These are phyloP conservation scores for Cheirogaleus medius DNA, from an alignment of 2,113 vertebrate species.

Conservation along the genomic window DNA sequence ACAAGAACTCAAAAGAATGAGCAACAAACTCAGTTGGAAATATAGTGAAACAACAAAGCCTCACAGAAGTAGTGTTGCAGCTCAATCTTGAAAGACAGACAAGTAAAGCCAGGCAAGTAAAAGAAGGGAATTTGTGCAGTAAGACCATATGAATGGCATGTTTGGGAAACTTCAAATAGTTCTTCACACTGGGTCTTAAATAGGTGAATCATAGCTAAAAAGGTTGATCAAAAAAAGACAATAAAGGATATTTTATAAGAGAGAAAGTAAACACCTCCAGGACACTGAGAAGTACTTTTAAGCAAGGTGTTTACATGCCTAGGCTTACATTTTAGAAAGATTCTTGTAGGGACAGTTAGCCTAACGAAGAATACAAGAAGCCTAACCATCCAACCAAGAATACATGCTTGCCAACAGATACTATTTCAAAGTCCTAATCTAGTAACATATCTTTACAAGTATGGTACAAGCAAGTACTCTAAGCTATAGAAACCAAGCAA, in stretches of 20 bases:
- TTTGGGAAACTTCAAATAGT: background rate
- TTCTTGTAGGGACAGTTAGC: conserved; percentile 1
- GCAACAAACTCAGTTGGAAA: background rate
- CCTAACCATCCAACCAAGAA: conserved; percentile 44
- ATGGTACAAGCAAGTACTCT: background rate
- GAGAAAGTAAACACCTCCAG: background rate
- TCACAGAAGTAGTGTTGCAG: background rate
- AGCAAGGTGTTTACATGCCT: background rate
- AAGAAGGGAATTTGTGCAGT: background rate
- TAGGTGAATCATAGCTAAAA: background rate
- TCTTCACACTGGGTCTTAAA: conserved; percentile 5
- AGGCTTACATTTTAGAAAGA: conserved; percentile 13
- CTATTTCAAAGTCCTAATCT: conserved; percentile 3
- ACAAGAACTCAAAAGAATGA: background rate
- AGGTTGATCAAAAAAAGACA: background rate
- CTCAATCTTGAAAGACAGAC: background rate
- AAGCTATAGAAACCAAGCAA: conserved; percentile 38
- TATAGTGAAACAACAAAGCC: background rate
- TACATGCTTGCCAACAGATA: background rate
- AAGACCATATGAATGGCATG: conserved; percentile 3
- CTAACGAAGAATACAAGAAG: background rate
- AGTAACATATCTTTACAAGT: conserved; percentile 27
- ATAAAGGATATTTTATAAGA: background rate
- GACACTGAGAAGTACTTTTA: background rate
- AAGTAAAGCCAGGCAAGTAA: background rate